Conservation (phyloP, 2,797 vertebrate genomes). For the Iguana delicatissima region DNA sequence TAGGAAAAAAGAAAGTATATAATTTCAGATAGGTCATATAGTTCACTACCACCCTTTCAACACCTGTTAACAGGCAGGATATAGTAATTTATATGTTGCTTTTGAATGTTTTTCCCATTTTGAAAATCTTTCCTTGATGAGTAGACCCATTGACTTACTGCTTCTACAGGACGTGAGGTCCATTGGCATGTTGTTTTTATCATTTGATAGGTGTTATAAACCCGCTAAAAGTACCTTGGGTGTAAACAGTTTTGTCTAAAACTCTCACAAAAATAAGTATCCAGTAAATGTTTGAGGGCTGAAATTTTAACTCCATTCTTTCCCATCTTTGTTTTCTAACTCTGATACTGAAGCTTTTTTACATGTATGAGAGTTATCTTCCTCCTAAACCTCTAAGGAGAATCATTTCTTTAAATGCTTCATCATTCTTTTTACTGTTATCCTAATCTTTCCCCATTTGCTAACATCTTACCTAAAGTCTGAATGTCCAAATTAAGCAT, state of each 20-base stretch:
- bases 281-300: background rate
- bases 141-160: background rate
- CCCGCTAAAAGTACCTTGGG: background rate
- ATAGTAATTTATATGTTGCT: background rate
- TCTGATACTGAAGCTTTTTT: background rate
- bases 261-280: background rate
- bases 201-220: background rate
- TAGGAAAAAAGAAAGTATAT: fast-evolving
- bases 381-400: background rate
- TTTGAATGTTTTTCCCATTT: background rate
- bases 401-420: background rate
- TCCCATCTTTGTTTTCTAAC: background rate
- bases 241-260: background rate
- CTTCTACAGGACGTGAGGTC: background rate
- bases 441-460: background rate
- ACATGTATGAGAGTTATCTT: background rate
- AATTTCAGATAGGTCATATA: background rate
- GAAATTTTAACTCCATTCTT: background rate
- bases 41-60: background rate
- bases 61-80: background rate
- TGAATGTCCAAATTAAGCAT: constrained; percentile 4
- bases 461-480: background rate
- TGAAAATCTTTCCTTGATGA: background rate
- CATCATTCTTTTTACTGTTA: background rate
- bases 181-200: background rate